A percentile compares a stretch with the other conserved stretches of the same genome.
Evolutionary conservation across 2,113 vertebrate species (phyloP).

Genomic region (Strigops habroptila): DNA sequence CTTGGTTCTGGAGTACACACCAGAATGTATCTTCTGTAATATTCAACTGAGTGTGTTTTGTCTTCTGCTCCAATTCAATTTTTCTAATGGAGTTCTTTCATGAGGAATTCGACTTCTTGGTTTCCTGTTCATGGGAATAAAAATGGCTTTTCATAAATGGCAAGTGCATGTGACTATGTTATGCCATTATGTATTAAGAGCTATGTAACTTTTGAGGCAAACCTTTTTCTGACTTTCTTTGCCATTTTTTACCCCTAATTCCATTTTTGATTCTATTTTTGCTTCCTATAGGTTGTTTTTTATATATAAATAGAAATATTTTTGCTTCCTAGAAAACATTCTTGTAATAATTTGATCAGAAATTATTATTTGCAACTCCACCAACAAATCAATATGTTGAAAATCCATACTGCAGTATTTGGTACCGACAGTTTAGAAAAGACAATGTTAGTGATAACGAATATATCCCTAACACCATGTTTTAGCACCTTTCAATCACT

Average conservation of each 20-base stretch:
- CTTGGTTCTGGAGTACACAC: background rate
- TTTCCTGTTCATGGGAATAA: background rate
- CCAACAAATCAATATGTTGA: background rate
- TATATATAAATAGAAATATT: background rate
- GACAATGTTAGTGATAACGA: background rate
- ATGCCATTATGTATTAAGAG: background rate
- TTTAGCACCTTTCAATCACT: background rate
- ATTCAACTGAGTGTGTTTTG: background rate
- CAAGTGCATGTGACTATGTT: background rate
- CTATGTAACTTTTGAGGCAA: background rate
- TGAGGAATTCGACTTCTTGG: background rate
- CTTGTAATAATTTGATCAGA: background rate
- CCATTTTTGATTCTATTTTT: background rate
- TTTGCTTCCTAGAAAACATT: background rate
- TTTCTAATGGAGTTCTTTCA: background rate
- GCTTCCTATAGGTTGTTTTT: too few relatives aligned
- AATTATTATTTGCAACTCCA: background rate
- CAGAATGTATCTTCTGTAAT: background rate
- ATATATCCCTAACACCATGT: background rate
- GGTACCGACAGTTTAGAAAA: background rate
- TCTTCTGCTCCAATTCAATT: background rate
- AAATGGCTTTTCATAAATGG: background rate
- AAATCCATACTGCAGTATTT: background rate
- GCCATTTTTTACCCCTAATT: background rate
- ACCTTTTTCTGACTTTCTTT: background rate